These are phyloP conservation scores for Penelope pileata DNA, from an alignment of 2,113 vertebrate genomes.

Conservation along the genomic window DNA sequence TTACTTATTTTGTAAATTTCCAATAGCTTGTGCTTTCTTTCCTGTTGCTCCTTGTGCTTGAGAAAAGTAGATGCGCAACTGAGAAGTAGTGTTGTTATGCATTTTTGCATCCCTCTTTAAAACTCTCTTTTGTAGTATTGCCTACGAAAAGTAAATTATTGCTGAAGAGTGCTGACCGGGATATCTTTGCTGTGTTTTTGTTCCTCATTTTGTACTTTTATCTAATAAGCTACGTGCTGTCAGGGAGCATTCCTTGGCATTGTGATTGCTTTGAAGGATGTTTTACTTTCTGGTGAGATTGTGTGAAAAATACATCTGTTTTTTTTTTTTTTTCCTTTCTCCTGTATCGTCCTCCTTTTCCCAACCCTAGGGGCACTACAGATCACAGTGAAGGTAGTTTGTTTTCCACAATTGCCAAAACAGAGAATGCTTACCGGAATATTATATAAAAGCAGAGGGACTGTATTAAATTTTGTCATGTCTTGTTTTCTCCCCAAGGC, in stretches of 20 bases:
- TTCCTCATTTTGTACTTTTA: neutral
- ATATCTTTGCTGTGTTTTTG: neutral
- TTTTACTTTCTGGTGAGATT: neutral
- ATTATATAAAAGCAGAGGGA: neutral
- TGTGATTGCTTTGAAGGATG: neutral
- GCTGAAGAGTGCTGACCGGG: neutral
- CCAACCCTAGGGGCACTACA: neutral
- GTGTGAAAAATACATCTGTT: neutral
- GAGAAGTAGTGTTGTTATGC: neutral
- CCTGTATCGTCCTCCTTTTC: neutral
- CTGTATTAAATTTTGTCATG: neutral
- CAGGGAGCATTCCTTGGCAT: neutral
- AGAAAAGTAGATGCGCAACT: neutral
- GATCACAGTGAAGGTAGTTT: neutral
- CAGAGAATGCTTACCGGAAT: neutral
- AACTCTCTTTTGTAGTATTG: neutral
- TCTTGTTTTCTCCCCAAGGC: neutral
- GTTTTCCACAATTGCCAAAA: neutral
- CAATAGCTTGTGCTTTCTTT: neutral
- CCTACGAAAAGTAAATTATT: neutral
- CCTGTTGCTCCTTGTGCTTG: neutral
- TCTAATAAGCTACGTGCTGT: neutral
- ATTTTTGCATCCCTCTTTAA: neutral
- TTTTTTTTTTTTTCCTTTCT: neutral
- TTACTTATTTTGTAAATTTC: neutral